Conservation (phyloP, 2,113 vertebrate genomes). For the Gavialis gangeticus region DNA sequence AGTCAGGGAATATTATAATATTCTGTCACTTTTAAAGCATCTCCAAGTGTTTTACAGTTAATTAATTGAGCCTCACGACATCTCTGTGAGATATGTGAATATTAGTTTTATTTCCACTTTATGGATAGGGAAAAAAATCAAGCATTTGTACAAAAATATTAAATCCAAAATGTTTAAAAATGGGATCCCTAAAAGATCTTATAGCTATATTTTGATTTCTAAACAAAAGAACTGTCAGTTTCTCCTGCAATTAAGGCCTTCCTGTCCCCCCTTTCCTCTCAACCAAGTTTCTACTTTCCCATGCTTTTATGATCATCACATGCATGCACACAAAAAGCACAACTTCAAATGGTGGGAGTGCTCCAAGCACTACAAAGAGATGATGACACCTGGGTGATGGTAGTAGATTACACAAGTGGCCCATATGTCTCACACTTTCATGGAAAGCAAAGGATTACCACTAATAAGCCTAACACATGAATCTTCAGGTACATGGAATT, state of each 20-base stretch:
- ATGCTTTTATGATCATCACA: no score
- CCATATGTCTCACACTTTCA: no score
- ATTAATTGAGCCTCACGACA: background rate
- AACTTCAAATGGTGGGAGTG: background rate
- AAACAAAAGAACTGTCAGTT: background rate
- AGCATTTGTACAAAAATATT: background rate
- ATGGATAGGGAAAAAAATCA: background rate
- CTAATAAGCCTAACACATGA: accelerated
- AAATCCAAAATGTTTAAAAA: background rate
- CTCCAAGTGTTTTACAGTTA: background rate
- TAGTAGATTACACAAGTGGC: no score
- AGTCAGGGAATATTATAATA: background rate
- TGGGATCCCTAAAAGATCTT: background rate
- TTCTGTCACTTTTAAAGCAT: background rate
- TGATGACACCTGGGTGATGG: no score
- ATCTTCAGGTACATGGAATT: background rate
- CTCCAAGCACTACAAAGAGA: background rate
- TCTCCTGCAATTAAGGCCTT: background rate
- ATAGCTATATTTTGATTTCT: background rate
- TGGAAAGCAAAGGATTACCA: background rate
- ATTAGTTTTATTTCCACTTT: background rate
- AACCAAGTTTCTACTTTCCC: background rate
- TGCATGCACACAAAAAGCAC: background rate
- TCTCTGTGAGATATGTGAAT: background rate
- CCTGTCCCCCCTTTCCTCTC: background rate